Evolutionary conservation across 2,797 vertebrate species (phyloP).

Genomic region (Rhinichthys osculus): DNA sequence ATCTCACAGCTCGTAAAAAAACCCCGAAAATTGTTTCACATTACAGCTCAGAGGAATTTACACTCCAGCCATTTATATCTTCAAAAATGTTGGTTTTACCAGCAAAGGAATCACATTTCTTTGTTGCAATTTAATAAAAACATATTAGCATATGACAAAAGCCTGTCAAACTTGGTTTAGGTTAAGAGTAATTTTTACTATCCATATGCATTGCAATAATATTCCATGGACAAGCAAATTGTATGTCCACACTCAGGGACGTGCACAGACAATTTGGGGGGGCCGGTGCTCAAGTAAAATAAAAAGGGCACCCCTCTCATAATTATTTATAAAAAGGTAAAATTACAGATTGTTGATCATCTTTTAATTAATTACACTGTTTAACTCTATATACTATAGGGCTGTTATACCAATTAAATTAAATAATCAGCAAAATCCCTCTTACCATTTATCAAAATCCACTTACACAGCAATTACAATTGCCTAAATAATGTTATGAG

Average conservation of each 20-base stretch:
- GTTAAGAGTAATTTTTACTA: neutral
- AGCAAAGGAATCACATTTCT: neutral
- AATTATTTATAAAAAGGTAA: too few species aligned
- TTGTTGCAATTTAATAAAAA: too few species aligned
- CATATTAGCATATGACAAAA: too few species aligned
- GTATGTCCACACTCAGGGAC: too few species aligned
- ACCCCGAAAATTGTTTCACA: neutral
- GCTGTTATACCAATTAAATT: neutral
- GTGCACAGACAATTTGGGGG: too few species aligned
- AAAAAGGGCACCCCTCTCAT: too few species aligned
- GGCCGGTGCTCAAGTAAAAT: too few species aligned
- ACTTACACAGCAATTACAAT: neutral
- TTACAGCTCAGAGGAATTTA: slow-evolving; percentile 15
- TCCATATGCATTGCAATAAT: neutral
- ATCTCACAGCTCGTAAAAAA: slow-evolving; percentile 32
- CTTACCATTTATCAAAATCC: neutral
- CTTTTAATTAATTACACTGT: neutral
- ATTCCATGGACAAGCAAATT: neutral
- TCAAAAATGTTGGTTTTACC: neutral
- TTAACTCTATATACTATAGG: neutral
- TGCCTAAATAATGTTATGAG: neutral
- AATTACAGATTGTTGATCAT: neutral
- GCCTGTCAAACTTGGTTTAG: neutral
- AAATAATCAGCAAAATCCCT: neutral
- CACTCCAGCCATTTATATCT: neutral